Evolutionary conservation across 2,888 invertebrate genomes (phyloP), one percentile per base, ranked within the genome.

Genomic region (Micropterix aruncella): DNA sequence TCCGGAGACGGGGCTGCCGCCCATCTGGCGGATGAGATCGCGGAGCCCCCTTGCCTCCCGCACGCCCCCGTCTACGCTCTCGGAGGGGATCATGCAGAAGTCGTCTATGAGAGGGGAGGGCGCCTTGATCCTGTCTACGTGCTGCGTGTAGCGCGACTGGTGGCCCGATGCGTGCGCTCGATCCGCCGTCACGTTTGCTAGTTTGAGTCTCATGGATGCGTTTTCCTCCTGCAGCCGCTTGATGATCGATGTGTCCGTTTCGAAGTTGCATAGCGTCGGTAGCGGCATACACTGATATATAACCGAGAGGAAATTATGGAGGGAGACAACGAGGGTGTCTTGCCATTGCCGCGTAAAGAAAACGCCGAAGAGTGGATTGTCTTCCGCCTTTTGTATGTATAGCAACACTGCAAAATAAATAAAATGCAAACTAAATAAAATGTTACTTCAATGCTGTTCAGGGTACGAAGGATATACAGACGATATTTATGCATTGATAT

Each of bases 341-440:
- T 94, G 93, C 96, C 96, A 97, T 46, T 88, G 88, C 50, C 87
- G 80, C 5, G 87, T 88, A 63, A 93, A 97, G 64, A 90, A 91
- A 44, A 90, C 74, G 14, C 86, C 79, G 64, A 92, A 97, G 36
- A 78, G 74, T 12, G 86, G 81, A 58, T 88, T 88, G 55, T 94
- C 94, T 62, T 94, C 93, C 0, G 94, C 91, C 60, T 85, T 90
- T 59, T 85, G 85, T 42, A 92, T 75, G 60, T 88, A 96, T 1
- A 95, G 92, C 48, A 96, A 72, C 65, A 88, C 95, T 96, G 62
- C 42, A 75, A 73, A n/a, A n/a, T n/a, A n/a, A n/a, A n/a, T n/a
- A n/a, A n/a, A n/a, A n/a, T n/a, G n/a, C n/a, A n/a, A n/a, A n/a
- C n/a, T n/a, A n/a, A n/a, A n/a, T n/a, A n/a, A n/a, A n/a, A n/a